Percentiles rank a stretch among this genome's conserved stretches.
phyloP scores from a whole-genome alignment of 2,888 invertebrate species.

The Aporophyla lueneburgensis region DNA sequence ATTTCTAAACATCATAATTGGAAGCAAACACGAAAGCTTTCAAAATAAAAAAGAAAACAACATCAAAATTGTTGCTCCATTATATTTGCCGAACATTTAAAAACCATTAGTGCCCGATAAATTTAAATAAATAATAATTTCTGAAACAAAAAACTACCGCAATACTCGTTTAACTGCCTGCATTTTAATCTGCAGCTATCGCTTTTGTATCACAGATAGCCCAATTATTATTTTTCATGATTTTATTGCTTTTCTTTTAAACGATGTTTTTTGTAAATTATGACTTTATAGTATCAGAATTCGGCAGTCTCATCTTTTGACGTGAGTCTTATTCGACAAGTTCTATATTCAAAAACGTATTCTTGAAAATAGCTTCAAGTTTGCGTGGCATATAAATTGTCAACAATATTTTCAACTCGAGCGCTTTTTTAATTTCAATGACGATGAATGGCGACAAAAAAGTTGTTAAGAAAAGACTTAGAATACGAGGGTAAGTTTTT shows the following conservation, averaged over 20 bases:
- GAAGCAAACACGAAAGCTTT: background rate
- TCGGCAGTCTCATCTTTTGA: background rate
- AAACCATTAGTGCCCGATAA: slow-evolving; percentile 61
- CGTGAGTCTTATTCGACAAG: background rate
- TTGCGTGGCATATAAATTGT: no score
- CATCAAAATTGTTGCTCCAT: background rate
- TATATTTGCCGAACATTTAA: slow-evolving; percentile 54
- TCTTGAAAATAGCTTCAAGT: background rate
- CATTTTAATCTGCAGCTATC: slow-evolving; percentile 30
- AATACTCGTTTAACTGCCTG: slow-evolving; percentile 27
- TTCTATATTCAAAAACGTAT: background rate
- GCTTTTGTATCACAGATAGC: slow-evolving; percentile 14
- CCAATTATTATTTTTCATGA: background rate
- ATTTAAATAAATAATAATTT: slow-evolving; percentile 46
- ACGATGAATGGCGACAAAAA: background rate
- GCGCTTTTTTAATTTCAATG: background rate
- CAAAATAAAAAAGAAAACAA: background rate
- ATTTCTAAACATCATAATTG: background rate
- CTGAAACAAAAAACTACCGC: slow-evolving; percentile 26
- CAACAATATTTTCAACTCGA: background rate
- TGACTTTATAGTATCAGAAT: background rate
- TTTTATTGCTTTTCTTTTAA: background rate
- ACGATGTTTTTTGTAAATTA: background rate
- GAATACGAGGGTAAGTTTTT: background rate
- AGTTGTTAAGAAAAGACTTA: background rate